A percentile compares a stretch with the other conserved stretches of the same genome.
phyloP scores from a whole-genome alignment of 2,113 vertebrate species.

The Bostrychus sinensis region DNA sequence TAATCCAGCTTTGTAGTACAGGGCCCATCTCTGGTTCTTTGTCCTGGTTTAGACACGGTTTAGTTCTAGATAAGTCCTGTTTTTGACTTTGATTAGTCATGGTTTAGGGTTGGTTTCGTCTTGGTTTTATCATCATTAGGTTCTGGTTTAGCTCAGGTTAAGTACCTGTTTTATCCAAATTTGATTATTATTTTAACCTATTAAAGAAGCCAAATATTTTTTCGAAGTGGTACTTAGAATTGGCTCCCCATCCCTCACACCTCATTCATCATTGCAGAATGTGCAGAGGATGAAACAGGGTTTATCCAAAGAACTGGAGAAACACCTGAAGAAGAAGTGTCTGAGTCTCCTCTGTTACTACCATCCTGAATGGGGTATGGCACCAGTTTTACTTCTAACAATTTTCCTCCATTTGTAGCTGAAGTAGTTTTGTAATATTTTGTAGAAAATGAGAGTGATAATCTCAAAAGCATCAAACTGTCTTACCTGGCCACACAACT shows the following conservation, averaged over 20 bases:
- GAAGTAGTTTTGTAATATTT: neutral
- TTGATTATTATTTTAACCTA: too few relatives aligned
- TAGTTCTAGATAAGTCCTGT: too few relatives aligned
- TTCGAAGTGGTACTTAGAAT: neutral
- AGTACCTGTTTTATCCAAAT: too few relatives aligned
- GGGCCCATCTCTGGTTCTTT: too few relatives aligned
- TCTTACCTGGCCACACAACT: slow-evolving; percentile 77
- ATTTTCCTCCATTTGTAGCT: rapidly evolving
- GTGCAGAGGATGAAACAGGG: slow-evolving; percentile 77
- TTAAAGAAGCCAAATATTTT: too few relatives aligned
- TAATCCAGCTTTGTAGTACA: too few relatives aligned
- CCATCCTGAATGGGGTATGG: slow-evolving; percentile 82
- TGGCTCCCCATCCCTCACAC: neutral
- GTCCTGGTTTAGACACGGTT: too few relatives aligned
- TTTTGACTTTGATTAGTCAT: too few relatives aligned
- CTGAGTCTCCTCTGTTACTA: slow-evolving; percentile 82
- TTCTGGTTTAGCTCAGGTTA: too few relatives aligned
- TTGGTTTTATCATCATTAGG: too few relatives aligned
- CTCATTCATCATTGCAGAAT: slow-evolving; percentile 66
- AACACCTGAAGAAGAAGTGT: slow-evolving; percentile 83
- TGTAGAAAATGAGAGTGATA: slow-evolving; percentile 81
- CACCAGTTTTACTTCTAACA: neutral
- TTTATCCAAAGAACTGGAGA: slow-evolving; percentile 79
- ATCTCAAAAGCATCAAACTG: slow-evolving; percentile 77
- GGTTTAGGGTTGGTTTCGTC: too few relatives aligned